Evolutionary conservation across 2,113 vertebrate species (phyloP), one percentile per base, ranked within the genome.

Genomic region (Perccottus glenii): DNA sequence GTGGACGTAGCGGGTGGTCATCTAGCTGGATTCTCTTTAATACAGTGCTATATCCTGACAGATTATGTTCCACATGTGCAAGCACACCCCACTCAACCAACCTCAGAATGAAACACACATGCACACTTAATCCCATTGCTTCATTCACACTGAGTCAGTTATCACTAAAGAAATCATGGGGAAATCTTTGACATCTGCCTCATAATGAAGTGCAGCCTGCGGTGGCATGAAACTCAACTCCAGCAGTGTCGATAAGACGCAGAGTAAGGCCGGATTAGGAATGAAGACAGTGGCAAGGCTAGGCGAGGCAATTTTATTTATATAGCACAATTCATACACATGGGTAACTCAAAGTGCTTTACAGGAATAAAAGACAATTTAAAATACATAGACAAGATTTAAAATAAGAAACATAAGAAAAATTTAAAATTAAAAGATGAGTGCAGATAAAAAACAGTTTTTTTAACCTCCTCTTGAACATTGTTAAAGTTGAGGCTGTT

Each of bases 31-130:
- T 85, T 64, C 64, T 80, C 78, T 82, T 69, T 87, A 85, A 86
- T 83, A 61, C 73, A 14, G 9, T 7, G 35, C 16, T 40, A 71
- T 78, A 85, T 85, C 81, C 81, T 4, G 44, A 63, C 49, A 61
- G 84, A 81, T 85, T 87, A 67, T 67, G 73, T 86, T 85, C 66
- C 80, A 76, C 50, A 65, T 63, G 77, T 77, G 81, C 70, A 64
- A 75, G 73, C 63, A 35, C 75, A 53, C 63, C 49, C 48, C 63
- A 16, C 3, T 60, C 48, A 64, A 51, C 58, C 64, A 72, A 73
- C 70, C 43, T 71, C 38, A 64, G 62, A 64, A n/a, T 44, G 47
- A 74, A 75, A 77, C 69, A 73, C 73, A 75, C 78, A 55, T 45
- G 48, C 10, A 32, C 53, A 63, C 69, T 69, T 64, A 11, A 82